Base-by-base conservation (phyloP, 2,113 vertebrate species). In the Ictalurus punctatus region DNA sequence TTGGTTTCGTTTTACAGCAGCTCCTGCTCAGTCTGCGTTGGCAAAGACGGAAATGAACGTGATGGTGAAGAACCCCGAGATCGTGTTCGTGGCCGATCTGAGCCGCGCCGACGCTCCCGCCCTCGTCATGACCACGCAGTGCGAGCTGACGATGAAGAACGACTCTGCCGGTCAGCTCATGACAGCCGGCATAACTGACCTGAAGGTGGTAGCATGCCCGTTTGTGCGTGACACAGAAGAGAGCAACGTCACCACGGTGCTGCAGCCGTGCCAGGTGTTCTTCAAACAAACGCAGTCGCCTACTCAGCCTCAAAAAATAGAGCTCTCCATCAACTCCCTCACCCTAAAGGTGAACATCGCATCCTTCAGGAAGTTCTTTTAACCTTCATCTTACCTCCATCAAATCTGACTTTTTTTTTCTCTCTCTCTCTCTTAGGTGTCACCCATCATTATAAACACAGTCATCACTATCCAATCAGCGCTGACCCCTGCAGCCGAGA, bases 391-490 rank as follows among this genome's bases (percentile, higher is more conserved):
- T 52, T 9, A 0, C 44, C 27, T 54, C 0, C n/a, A 83, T 81
- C 25, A 19, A 23, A 44, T 78, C 52, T 61, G 21, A 56, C 23
- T 30, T 6, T 89, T 27, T 84, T 79, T 59, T 6, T 1, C 86
- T n/a, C 4, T 88, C 4, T 30, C 84, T 71, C 17, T 84, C 81
- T 90, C 69, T 25, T 91, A 99, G 98, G 98, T 99, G 85, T 99
- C 98, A 92, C 98, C 98, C 54, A 97, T 99, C 93, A 99, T 99
- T 90, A 97, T 99, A 94, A 99, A 99, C 94, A 99, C 98, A 0
- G 97, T 99, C 83, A 97, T 99, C 91, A 99, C 97, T 90, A 98
- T 99, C 92, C 98, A 97, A 84, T 97, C 98, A 21, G 98, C 96
- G 7, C 92, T 99, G 92, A 97, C 94, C 82, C 96, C 97, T 76